Conservation (phyloP, 2,888 invertebrate species). For the Nephrotoma appendiculata region DNA sequence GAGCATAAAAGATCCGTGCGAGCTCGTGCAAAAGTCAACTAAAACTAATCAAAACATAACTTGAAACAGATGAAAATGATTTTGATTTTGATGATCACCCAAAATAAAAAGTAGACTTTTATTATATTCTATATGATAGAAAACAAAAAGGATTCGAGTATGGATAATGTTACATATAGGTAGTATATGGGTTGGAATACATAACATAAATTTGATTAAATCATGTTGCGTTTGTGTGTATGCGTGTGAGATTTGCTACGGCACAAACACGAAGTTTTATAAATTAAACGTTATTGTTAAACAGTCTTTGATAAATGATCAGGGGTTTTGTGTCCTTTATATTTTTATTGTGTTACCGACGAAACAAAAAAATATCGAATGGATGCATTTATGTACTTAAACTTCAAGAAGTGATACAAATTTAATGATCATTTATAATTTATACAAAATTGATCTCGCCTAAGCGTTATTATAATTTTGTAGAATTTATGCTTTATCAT, state of each 20-base stretch:
- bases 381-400: not conserved
- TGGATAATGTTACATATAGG: not conserved
- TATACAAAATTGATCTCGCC: not conserved
- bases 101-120: not conserved
- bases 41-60: not conserved
- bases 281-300: not conserved
- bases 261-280: not conserved
- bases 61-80: not conserved
- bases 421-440: not conserved
- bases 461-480: not conserved
- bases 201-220: not conserved
- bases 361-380: not conserved
- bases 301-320: not conserved
- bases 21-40: not conserved
- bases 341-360: not conserved
- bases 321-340: not conserved
- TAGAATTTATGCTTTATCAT: not conserved
- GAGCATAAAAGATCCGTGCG: not conserved
- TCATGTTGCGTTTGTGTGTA: not conserved
- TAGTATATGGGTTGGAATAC: not conserved
- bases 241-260: not conserved
- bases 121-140: not conserved
- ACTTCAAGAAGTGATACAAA: not conserved
- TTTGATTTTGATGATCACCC: not conserved
- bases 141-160: not conserved